Evolutionary conservation across 2,113 vertebrate species (phyloP).

Genomic region (Hypomesus transpacificus): DNA sequence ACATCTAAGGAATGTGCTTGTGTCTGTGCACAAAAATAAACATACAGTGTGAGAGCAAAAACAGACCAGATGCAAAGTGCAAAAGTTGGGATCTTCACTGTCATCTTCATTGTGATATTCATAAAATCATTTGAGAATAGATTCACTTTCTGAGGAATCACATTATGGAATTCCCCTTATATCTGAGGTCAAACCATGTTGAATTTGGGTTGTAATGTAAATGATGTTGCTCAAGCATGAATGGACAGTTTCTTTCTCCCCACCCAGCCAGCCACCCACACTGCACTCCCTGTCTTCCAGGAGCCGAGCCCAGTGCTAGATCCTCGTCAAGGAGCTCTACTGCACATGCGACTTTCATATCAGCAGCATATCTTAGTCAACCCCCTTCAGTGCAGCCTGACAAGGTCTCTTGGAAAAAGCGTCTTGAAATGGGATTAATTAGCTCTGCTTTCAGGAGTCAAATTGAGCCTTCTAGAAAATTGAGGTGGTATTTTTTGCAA

Average conservation of each 20-base stretch:
- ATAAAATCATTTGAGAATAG: too few relatives aligned
- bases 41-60: background rate
- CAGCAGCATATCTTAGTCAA: constrained; percentile 35
- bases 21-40: constrained; percentile 3
- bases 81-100: too few relatives aligned
- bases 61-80: too few relatives aligned
- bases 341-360: constrained; percentile 33
- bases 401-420: constrained; percentile 17
- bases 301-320: background rate
- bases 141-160: too few relatives aligned
- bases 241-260: background rate
- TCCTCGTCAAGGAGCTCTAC: constrained; percentile 1
- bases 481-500: too few relatives aligned
- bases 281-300: background rate
- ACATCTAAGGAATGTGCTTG: constrained; percentile 14
- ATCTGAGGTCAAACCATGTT: too few relatives aligned
- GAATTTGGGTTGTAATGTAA: too few relatives aligned
- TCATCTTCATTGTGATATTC: too few relatives aligned
- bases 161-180: too few relatives aligned
- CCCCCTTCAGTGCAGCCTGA: constrained; percentile 24
- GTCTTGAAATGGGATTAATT: constrained; percentile 51
- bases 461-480: constrained; percentile 21
- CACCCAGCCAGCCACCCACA: background rate
- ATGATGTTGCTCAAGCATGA: too few relatives aligned
- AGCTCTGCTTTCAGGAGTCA: constrained; percentile 34